Evolutionary conservation across 1,140 invertebrate genomes (phyloP).

Genomic region (Zaprionus ghesquierei): DNA sequence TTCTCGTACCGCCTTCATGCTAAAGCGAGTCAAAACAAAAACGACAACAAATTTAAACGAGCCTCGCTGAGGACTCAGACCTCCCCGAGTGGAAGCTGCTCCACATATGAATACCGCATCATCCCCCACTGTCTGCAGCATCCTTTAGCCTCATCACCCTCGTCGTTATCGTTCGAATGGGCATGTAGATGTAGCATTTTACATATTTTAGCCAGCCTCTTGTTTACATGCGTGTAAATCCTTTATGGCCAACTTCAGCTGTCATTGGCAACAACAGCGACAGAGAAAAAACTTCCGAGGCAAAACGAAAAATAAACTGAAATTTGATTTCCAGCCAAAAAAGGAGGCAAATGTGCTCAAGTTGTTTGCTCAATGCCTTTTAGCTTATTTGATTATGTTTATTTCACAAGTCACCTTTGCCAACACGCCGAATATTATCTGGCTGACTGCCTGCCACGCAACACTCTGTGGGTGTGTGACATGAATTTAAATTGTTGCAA

Average conservation of each 20-base stretch:
- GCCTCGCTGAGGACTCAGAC: constrained; percentile 12
- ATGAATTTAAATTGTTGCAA: constrained; percentile 14
- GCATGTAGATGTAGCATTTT: constrained; percentile 57
- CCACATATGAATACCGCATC: background rate
- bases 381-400: constrained; percentile 77
- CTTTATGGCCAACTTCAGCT: constrained; percentile 67
- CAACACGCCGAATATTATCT: constrained; percentile 38
- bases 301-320: constrained; percentile 16
- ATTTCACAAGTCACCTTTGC: constrained; percentile 53
- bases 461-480: background rate
- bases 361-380: constrained; percentile 55
- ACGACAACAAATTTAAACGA: constrained; percentile 71
- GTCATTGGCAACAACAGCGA: constrained; percentile 19
- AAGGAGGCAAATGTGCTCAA: constrained; percentile 42
- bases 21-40: constrained; percentile 45
- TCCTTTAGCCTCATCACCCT: background rate
- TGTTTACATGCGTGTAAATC: constrained; percentile 77
- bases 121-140: background rate
- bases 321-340: constrained; percentile 70
- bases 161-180: background rate
- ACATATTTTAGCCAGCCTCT: constrained; percentile 65
- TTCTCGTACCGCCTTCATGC: background rate
- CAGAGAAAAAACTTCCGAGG: background rate
- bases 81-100: background rate
- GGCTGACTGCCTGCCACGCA: constrained; percentile 13